Evolutionary conservation across 2,113 vertebrate genomes (phyloP), one percentile per base, ranked within the genome.

Genomic region (Megaceryle maxima): DNA sequence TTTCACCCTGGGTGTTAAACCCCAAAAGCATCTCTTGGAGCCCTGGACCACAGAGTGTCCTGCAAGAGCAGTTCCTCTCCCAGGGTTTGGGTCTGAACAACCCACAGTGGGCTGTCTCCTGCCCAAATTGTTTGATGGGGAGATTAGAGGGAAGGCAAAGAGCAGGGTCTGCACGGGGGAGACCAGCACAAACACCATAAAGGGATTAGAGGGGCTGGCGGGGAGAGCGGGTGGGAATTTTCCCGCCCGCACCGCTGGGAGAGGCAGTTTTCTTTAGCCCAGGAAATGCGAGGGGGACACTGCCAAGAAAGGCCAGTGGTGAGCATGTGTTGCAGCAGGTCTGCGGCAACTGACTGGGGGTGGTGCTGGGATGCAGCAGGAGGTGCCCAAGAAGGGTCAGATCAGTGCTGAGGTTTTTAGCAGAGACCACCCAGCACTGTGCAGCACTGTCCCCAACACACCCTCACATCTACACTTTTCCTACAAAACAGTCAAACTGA

Each of bases 131-230:
- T 12, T 55, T 19, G 29, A 9, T 3, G 83, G 57, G 48, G 80
- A 90, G 93, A 96, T 96, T 95, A 94, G 80, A 83, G 80, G 57
- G 76, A 60, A 96, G 96, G 94, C 96, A 97, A 96, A 96, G 96
- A 97, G 95, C 96, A 96, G 95, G 33, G 79, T 7, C 5, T 1
- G 78, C 0, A 4, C 3, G 0, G 75, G 87, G 86, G 56, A 94
- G 80, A 60, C 39, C 41, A 0, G 86, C 86, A 93, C 88, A 96
- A 97, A 96, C 96, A 96, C 76, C 94, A 72, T 97, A 96, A 96
- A 96, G 74, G 88, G 96, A 93, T 96, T 90, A 96, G 43, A 87
- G 83, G 28, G 63, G 72, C 29, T 57, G 89, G 7, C 17, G 37
- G 70, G 67, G 56, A 51, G 77, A 53, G 69, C 4, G 0, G 53